These are phyloP conservation scores for Drosophila crucigera DNA, from an alignment of 2,888 invertebrate species.

Conservation along the genomic window DNA sequence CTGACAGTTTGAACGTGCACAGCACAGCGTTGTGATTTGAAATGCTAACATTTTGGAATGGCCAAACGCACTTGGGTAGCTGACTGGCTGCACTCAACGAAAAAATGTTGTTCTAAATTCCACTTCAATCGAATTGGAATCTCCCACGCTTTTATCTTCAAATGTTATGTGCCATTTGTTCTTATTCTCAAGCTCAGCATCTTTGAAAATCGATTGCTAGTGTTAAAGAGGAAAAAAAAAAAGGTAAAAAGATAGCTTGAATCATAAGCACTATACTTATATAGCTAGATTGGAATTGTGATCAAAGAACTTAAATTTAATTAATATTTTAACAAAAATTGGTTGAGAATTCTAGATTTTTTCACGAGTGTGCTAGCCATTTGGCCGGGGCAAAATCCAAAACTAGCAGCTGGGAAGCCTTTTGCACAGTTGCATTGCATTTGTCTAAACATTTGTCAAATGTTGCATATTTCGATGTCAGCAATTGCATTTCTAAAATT, in stretches of 20 bases:
- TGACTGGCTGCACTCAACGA: not conserved
- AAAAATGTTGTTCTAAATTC: not conserved
- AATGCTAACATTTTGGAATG: conserved; percentile 34
- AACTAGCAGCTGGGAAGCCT: conserved; percentile 18
- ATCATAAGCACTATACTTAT: not conserved
- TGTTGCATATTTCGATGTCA: conserved; percentile 75
- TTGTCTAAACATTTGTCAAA: conserved; percentile 79
- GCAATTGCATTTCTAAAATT: conserved; percentile 68
- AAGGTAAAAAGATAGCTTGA: not conserved
- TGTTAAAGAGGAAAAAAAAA: not conserved
- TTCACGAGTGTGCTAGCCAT: conserved; percentile 4
- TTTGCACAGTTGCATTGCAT: conserved; percentile 59
- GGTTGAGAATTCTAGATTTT: not conserved
- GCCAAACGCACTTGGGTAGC: conserved; percentile 15
- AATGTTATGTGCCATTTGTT: not conserved
- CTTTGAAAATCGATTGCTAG: not conserved
- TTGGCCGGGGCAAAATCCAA: not conserved
- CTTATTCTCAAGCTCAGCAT: not conserved
- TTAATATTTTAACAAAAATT: not conserved
- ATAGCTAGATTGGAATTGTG: not conserved
- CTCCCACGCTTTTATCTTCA: not conserved
- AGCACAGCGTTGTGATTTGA: conserved; percentile 52
- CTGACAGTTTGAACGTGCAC: conserved; percentile 67
- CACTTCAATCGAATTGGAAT: not conserved
- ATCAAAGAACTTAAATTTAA: not conserved